phyloP scores from a whole-genome alignment of 2,797 vertebrate species.

The Pygocentrus nattereri region DNA sequence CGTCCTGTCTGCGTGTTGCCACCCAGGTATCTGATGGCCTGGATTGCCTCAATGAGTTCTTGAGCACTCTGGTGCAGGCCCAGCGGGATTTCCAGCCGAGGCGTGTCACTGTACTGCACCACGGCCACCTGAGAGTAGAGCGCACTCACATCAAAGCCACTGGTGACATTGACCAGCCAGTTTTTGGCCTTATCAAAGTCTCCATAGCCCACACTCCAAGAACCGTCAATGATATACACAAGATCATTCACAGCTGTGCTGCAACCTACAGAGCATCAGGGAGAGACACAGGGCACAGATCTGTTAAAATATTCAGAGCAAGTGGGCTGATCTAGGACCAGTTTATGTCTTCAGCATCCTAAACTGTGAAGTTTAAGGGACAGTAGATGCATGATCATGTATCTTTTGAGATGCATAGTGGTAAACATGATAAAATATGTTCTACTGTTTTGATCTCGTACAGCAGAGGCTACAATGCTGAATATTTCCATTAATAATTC shows the following conservation, averaged over 20 bases:
- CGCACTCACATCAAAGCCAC: slow-evolving; percentile 81
- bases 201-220: slow-evolving; percentile 81
- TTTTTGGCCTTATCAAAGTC: slow-evolving; percentile 84
- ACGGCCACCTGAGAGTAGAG: slow-evolving; percentile 82
- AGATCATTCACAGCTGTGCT: slow-evolving; percentile 84
- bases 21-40: slow-evolving; percentile 76
- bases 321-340: neutral
- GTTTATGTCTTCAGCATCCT: too few species aligned
- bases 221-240: slow-evolving; percentile 84
- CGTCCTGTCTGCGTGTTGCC: slow-evolving; percentile 86
- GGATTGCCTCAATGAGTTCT: slow-evolving; percentile 77
- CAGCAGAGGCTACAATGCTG: neutral
- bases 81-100: slow-evolving; percentile 81
- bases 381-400: neutral
- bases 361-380: neutral
- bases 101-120: slow-evolving; percentile 84
- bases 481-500: too few species aligned
- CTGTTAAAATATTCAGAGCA: neutral
- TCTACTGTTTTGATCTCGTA: neutral
- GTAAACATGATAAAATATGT: neutral
- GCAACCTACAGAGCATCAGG: slow-evolving; percentile 73
- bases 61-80: slow-evolving; percentile 71
- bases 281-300: neutral
- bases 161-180: slow-evolving; percentile 85
- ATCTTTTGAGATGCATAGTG: neutral